phyloP scores from a whole-genome alignment of 2,797 vertebrate species.

The Gila robusta region DNA sequence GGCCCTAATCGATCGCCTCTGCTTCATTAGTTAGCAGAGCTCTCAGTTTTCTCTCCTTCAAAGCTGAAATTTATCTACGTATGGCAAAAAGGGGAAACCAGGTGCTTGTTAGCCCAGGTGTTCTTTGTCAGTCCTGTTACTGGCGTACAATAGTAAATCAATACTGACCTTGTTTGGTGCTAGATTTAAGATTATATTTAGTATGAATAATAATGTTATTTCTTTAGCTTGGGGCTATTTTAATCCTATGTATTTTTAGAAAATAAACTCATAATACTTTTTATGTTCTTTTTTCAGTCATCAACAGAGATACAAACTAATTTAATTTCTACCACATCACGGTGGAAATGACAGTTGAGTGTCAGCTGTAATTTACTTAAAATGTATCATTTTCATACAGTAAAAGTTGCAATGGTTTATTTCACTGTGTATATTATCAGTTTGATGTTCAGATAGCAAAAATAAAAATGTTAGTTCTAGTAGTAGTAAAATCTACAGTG shows the following conservation, averaged over 20 bases:
- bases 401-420: neutral
- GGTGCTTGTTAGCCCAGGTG: conserved; percentile 52
- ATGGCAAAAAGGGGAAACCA: conserved; percentile 36
- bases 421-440: neutral
- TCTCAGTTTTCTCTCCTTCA: conserved; percentile 62
- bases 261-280: neutral
- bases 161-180: conserved; percentile 28
- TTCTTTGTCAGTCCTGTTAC: conserved; percentile 37
- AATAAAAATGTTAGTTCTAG: neutral
- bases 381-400: neutral
- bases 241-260: neutral
- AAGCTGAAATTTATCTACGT: conserved; percentile 65
- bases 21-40: conserved; percentile 77
- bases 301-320: neutral
- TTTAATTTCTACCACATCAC: neutral
- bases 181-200: neutral
- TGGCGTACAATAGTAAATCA: conserved; percentile 29
- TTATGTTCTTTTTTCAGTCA: neutral
- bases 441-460: neutral
- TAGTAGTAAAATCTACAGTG: neutral
- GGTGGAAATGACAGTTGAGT: neutral
- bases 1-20: conserved; percentile 80
- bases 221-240: neutral
- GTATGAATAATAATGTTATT: conserved; percentile 7
- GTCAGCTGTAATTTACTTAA: neutral